Percentiles rank a stretch among this genome's conserved stretches.
These are phyloP conservation scores for Chrysemys picta DNA, from an alignment of 2,113 vertebrate species.

Conservation along the genomic window DNA sequence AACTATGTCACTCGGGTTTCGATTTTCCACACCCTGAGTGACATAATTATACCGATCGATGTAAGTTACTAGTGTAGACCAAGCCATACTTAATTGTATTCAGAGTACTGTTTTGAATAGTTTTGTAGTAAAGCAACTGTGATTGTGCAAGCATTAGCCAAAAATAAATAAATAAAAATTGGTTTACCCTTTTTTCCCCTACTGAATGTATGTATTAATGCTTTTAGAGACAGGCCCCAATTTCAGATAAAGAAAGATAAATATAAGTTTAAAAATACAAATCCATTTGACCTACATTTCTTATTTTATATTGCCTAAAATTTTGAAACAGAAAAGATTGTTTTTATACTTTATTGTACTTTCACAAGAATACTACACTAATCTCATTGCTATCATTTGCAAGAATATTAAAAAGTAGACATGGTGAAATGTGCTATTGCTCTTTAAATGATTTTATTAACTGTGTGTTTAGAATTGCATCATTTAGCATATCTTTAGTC, in stretches of 20 bases:
- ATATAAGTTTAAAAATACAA: neutral
- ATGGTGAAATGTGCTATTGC: neutral
- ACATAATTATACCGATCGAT: neutral
- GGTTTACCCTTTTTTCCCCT: rapidly evolving
- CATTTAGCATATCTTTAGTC: neutral
- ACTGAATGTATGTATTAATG: neutral
- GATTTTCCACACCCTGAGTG: neutral
- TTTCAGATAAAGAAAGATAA: neutral
- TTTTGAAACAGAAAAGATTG: neutral
- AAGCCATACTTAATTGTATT: neutral
- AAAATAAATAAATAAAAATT: neutral
- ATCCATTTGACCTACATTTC: neutral
- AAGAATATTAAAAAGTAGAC: neutral
- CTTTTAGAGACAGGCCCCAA: neutral
- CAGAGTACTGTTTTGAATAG: neutral
- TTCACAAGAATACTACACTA: neutral
- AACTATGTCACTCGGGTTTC: neutral
- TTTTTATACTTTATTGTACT: neutral
- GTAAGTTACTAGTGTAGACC: neutral
- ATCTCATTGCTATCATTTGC: neutral
- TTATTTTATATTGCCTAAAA: neutral
- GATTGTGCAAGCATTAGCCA: neutral
- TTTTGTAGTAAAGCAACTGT: neutral
- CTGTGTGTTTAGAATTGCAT: neutral
- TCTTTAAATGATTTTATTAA: neutral